Percentiles rank a stretch among this genome's conserved stretches.
These are phyloP conservation scores for Sinocyclocheilus anophthalmus DNA, from an alignment of 2,113 vertebrate genomes.

Conservation along the genomic window DNA sequence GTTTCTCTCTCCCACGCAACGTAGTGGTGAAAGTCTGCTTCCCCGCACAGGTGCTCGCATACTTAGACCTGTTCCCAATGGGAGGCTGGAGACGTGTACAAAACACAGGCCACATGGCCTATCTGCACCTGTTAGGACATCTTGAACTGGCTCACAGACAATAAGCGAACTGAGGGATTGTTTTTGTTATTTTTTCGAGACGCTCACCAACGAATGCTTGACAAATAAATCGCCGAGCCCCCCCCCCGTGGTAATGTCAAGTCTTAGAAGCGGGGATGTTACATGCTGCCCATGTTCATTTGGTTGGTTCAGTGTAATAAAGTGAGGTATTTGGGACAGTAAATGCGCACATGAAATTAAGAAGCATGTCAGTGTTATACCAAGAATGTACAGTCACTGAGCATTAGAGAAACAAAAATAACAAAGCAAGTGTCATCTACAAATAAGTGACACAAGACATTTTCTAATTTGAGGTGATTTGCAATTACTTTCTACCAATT, in stretches of 20 bases:
- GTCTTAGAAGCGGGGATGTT: background rate
- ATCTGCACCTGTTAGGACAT: background rate
- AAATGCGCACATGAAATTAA: background rate
- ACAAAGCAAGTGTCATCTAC: background rate
- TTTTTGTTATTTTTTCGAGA: no score
- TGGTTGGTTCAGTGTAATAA: background rate
- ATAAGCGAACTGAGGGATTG: background rate
- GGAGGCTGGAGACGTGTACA: background rate
- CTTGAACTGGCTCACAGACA: background rate
- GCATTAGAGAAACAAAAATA: background rate
- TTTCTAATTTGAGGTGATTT: no score
- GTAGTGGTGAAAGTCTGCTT: slow-evolving; percentile 34
- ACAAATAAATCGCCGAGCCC: background rate
- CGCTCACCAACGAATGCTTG: background rate
- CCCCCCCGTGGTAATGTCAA: no score
- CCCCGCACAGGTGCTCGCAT: slow-evolving; percentile 10
- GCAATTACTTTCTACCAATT: no score
- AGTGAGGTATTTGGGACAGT: background rate
- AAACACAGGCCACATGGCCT: slow-evolving; percentile 21
- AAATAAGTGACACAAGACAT: no score
- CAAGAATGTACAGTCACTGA: background rate
- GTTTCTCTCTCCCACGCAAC: background rate
- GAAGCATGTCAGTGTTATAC: no score
- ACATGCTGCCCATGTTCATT: background rate
- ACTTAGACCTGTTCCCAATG: background rate